These are phyloP conservation scores for Acanthurus lineatus DNA, from an alignment of 2,797 vertebrate species.

Conservation along the genomic window DNA sequence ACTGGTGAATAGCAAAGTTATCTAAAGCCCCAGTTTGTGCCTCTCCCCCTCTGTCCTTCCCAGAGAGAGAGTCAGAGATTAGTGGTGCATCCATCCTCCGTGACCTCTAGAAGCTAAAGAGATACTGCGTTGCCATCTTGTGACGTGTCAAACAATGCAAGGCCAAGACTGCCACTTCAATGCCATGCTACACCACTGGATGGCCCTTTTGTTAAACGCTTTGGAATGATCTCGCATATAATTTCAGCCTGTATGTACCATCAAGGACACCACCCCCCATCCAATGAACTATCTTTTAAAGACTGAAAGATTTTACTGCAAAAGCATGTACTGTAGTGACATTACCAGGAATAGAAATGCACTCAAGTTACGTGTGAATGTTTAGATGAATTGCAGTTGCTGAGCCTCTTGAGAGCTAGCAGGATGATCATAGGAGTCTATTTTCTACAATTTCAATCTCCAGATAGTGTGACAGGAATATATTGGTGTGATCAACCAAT, in stretches of 20 bases:
- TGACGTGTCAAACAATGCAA: conserved; percentile 84
- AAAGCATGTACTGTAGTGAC: conserved; percentile 1
- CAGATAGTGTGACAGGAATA: not conserved
- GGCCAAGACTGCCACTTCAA: conserved; percentile 85
- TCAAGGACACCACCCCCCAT: conserved; percentile 25
- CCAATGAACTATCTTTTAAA: conserved; percentile 11
- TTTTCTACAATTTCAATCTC: not conserved
- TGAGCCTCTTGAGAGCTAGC: not conserved
- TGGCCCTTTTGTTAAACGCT: conserved; percentile 79
- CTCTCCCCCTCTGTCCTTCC: conserved; percentile 58
- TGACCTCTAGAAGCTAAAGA: conserved; percentile 83
- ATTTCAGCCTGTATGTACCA: conserved; percentile 74
- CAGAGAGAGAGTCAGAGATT: conserved; percentile 81
- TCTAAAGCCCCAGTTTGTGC: conserved; percentile 79
- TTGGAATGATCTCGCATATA: conserved; percentile 69
- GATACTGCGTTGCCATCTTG: conserved; percentile 82
- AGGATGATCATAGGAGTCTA: not conserved
- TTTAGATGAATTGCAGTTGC: conserved; percentile 12
- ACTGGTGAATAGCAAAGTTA: conserved; percentile 85
- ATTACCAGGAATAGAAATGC: not conserved
- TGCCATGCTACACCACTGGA: conserved; percentile 77
- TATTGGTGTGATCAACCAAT: not conserved
- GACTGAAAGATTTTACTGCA: conserved; percentile 16
- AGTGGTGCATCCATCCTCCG: conserved; percentile 74
- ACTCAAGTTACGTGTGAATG: not conserved